These are phyloP conservation scores for Pomatorhinus ruficollis DNA, from an alignment of 2,113 vertebrate genomes.

Conservation along the genomic window DNA sequence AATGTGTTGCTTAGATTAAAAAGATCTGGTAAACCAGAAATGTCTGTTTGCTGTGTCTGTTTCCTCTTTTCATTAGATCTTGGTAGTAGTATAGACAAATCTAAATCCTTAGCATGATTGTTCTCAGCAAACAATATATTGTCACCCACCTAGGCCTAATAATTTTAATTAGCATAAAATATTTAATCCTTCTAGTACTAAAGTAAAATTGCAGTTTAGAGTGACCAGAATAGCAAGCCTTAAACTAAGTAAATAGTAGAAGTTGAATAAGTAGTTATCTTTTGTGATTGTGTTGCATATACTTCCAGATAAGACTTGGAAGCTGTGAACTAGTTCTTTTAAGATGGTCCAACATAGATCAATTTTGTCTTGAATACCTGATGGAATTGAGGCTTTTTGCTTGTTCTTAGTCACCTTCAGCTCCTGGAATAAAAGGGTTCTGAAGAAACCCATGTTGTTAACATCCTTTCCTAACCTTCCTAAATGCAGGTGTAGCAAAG, in stretches of 20 bases:
- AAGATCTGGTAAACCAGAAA: not conserved
- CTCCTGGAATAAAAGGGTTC: not conserved
- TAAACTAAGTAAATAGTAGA: not conserved
- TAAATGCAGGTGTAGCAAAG: not conserved
- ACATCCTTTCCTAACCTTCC: not conserved
- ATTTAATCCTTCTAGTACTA: not conserved
- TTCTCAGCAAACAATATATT: not conserved
- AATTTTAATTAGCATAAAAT: not conserved
- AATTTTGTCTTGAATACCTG: not conserved
- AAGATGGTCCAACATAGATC: not conserved
- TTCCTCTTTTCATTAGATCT: not conserved
- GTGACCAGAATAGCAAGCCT: not conserved
- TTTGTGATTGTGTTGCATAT: not conserved
- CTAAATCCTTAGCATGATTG: not conserved
- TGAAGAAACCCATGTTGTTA: not conserved
- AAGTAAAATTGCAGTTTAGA: not conserved
- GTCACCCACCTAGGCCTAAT: not conserved
- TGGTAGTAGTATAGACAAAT: not conserved
- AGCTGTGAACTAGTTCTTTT: not conserved
- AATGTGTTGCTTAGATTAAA: not conserved
- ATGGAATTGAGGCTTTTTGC: not conserved
- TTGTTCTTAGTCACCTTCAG: not conserved
- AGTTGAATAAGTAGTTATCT: not conserved
- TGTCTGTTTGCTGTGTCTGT: not conserved
- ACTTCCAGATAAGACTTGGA: not conserved